Conservation (phyloP, 1,140 invertebrate species). For the Macrotrachela quadricornifera region DNA sequence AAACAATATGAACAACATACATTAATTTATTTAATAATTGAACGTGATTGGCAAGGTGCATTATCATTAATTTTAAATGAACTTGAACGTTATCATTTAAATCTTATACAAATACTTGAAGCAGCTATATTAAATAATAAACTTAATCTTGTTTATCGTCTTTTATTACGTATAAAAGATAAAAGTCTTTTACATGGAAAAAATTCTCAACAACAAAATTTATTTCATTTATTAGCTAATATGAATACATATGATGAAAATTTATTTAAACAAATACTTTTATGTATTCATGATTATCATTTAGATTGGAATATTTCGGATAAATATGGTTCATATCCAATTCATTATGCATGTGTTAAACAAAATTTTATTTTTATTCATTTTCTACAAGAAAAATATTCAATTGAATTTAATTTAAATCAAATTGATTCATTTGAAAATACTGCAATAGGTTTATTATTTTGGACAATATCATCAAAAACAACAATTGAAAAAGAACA, state of each 20-base stretch:
- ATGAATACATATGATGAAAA: too few relatives aligned
- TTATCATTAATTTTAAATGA: slow-evolving; percentile 20
- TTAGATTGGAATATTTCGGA: slow-evolving; percentile 19
- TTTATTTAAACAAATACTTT: slow-evolving; percentile 16
- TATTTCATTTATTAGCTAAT: slow-evolving; percentile 24
- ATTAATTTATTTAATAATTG: slow-evolving; percentile 17
- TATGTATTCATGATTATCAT: slow-evolving; percentile 19
- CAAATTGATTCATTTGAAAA: slow-evolving; percentile 22
- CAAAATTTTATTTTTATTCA: slow-evolving; percentile 21
- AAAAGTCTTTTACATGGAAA: slow-evolving; percentile 11
- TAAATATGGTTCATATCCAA: slow-evolving; percentile 24
- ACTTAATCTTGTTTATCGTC: slow-evolving; percentile 27
- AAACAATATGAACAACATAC: not conserved
- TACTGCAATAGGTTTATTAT: slow-evolving; percentile 23
- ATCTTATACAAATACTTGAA: slow-evolving; percentile 11
- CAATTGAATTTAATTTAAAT: slow-evolving; percentile 7
- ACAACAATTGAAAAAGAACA: not conserved
- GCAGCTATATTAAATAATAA: slow-evolving; percentile 28
- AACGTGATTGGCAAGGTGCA: slow-evolving; percentile 25
- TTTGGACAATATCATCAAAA: slow-evolving; percentile 22
- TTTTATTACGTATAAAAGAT: slow-evolving; percentile 21
- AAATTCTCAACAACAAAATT: slow-evolving; percentile 20
- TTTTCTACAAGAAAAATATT: slow-evolving; percentile 18
- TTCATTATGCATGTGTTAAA: slow-evolving; percentile 29
- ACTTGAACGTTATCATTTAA: slow-evolving; percentile 9